Evolutionary conservation across 2,113 vertebrate species (phyloP).

Genomic region (Microtus pennsylvanicus): DNA sequence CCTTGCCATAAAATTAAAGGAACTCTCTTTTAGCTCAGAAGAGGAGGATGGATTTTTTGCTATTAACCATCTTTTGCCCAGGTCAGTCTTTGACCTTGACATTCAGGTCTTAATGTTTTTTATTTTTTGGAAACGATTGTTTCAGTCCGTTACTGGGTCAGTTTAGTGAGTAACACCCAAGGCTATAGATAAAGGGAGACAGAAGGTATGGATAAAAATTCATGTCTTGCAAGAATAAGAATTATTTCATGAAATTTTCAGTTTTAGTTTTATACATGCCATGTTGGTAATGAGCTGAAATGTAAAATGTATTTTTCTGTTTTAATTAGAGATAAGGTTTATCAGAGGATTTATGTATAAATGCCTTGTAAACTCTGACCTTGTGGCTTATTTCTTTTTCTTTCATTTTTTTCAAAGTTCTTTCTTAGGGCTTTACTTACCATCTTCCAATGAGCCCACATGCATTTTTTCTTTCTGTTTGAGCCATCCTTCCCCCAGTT

Average conservation of each 20-base stretch:
- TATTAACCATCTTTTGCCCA: not conserved
- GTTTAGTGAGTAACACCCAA: slow-evolving; percentile 20
- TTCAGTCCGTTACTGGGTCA: not conserved
- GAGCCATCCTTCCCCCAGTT: not conserved
- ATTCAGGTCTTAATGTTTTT: not conserved
- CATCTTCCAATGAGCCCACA: not conserved
- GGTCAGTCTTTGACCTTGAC: not conserved
- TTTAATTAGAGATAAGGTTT: not conserved
- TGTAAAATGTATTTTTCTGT: slow-evolving; percentile 30
- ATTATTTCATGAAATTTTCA: slow-evolving; percentile 51
- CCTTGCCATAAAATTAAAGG: not conserved
- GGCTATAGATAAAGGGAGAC: slow-evolving; percentile 51
- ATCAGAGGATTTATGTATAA: not conserved
- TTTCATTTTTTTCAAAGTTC: slow-evolving; percentile 37
- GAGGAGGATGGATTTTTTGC: not conserved
- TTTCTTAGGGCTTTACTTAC: not conserved
- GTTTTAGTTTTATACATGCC: slow-evolving; percentile 30
- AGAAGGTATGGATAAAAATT: slow-evolving; percentile 55
- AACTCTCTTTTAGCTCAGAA: not conserved
- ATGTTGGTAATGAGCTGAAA: slow-evolving; percentile 34
- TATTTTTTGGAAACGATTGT: slow-evolving; percentile 12
- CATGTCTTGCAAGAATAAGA: slow-evolving; percentile 4
- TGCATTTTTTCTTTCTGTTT: not conserved
- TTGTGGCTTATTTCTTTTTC: slow-evolving; percentile 14
- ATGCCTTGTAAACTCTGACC: not conserved